Base-by-base conservation (phyloP, 2,888 invertebrate species). In the Diloba caeruleocephala region DNA sequence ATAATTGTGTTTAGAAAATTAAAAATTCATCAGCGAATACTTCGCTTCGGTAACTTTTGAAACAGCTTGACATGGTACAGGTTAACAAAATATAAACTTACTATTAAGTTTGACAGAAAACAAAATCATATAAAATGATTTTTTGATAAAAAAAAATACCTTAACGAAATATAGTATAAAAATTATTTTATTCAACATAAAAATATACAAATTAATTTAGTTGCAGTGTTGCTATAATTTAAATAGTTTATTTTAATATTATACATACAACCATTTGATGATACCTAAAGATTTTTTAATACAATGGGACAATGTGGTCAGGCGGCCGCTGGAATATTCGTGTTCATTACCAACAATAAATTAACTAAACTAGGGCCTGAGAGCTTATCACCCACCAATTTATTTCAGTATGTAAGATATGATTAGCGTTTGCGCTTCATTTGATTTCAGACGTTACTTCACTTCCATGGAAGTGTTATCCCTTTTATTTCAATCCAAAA, bases 161-260 rank as follows among this genome's bases (percentile, higher is more conserved):
- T 38, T 57, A 67, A 71, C 56, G 54, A 71, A 59, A 62, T 48
- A 53, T 53, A 29, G 42, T 71, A 71, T 66, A 71, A 75, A 75
- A 71, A 77, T 55, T 63, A 49, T 49, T 63, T 77, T 73, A 79
- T 74, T 78, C 79, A 79, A 78, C 74, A 78, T 80, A 83, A 57
- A 60, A 49, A 64, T 58, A 74, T 81, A 81, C 54, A 55, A 61
- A 65, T 71, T 56, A 57, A 66, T 71, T 71, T 72, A 58, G 69
- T 49, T 48, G 42, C 48, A 70, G 43, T 56, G 49, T 66, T 52
- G 62, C 43, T 39, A 57, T 49, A 59, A 68, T 73, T 64, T 59
- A 26, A 51, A 57, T 31, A 62, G 54, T 54, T 57, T 42, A 19
- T 25, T 36, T 21, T 61, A n/a, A 61, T 54, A 52, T 44, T 69